Conservation (phyloP, 2,888 invertebrate species). For the Carterocephalus palaemon region DNA sequence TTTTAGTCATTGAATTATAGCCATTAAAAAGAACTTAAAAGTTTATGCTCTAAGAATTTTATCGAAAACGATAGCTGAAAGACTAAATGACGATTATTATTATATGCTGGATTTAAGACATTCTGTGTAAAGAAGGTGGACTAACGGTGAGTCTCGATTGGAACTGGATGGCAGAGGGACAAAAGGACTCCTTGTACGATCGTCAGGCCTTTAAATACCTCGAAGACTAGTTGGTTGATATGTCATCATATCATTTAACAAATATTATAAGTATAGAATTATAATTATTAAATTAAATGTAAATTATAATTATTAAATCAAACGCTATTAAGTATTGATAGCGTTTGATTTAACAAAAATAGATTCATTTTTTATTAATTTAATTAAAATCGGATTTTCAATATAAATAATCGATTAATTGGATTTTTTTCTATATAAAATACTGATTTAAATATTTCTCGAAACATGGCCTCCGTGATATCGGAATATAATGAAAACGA, state of each 20-base stretch:
- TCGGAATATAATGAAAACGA: conserved; percentile 41
- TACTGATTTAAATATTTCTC: conserved; percentile 10
- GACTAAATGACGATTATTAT: no score
- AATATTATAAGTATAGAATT: no score
- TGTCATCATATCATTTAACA: conserved; percentile 49
- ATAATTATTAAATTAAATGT: no score
- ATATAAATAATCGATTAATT: conserved; percentile 12
- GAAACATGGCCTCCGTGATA: conserved; percentile 2
- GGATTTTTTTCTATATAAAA: background rate
- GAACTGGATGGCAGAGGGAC: conserved; percentile 46
- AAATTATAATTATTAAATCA: no score
- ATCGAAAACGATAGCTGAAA: no score
- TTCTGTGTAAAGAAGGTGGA: conserved; percentile 62
- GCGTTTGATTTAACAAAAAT: no score
- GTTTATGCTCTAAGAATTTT: no score
- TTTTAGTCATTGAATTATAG: no score
- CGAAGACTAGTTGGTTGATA: conserved; percentile 53
- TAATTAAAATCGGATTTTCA: no score
- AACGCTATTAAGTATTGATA: no score
- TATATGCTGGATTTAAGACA: conserved; percentile 63
- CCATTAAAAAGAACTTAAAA: no score
- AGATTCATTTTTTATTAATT: no score
- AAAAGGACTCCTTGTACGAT: conserved; percentile 46
- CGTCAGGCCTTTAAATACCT: conserved; percentile 52
- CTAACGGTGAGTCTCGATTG: conserved; percentile 62